Conservation (phyloP, 2,888 invertebrate genomes). For the Synanthedon andrenaeformis region DNA sequence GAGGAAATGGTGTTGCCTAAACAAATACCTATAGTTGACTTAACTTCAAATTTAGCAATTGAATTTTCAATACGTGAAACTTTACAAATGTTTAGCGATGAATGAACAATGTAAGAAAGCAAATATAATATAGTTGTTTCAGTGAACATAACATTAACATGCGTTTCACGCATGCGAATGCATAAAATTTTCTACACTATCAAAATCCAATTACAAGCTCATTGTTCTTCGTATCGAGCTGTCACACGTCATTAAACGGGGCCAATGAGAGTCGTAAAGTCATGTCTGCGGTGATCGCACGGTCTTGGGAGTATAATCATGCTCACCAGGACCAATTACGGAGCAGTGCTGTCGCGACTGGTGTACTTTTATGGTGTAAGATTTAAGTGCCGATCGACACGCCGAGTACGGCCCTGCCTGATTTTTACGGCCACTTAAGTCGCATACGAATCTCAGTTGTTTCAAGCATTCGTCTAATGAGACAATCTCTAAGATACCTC, state of each 20-base stretch:
- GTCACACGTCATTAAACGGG: slow-evolving; percentile 63
- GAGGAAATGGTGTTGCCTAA: too few species aligned
- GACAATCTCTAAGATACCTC: slow-evolving; percentile 3
- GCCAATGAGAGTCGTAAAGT: slow-evolving; percentile 64
- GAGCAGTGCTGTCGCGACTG: slow-evolving; percentile 40
- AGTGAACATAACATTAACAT: background rate
- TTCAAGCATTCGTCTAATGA: slow-evolving; percentile 4
- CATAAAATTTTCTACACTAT: slow-evolving; percentile 13
- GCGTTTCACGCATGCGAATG: background rate
- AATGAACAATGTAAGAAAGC: too few species aligned
- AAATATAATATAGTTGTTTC: background rate
- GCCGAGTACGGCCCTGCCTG: slow-evolving; percentile 43
- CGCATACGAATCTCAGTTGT: slow-evolving; percentile 14
- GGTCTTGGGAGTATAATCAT: slow-evolving; percentile 34
- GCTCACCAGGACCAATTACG: slow-evolving; percentile 62
- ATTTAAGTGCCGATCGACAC: slow-evolving; percentile 67
- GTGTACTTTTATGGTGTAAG: slow-evolving; percentile 66
- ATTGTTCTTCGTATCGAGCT: slow-evolving; percentile 49
- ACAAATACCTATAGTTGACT: too few species aligned
- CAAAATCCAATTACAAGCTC: slow-evolving; percentile 57
- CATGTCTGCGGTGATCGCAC: slow-evolving; percentile 37
- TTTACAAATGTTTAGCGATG: too few species aligned
- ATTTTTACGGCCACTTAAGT: slow-evolving; percentile 56
- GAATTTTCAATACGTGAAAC: too few species aligned
- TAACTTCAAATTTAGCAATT: too few species aligned